A percentile compares a stretch with the other conserved stretches of the same genome.
Evolutionary conservation across 2,113 vertebrate species (phyloP).

Genomic region (Cnemophilus loriae): DNA sequence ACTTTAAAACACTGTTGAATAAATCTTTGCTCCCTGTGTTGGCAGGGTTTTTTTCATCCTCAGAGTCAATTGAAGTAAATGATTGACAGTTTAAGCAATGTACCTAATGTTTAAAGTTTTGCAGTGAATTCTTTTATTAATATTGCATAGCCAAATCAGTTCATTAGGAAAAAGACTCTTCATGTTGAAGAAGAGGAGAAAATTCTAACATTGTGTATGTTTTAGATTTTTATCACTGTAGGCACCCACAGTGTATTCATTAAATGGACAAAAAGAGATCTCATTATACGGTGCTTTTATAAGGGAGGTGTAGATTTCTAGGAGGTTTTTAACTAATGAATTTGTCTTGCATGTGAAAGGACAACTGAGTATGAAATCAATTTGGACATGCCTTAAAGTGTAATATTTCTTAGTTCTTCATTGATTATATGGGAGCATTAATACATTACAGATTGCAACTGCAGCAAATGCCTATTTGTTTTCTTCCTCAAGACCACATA

Average conservation of each 20-base stretch:
- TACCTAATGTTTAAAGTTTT: background rate
- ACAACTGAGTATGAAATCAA: constrained; percentile 63
- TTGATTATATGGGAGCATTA: constrained; percentile 58
- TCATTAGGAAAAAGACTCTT: background rate
- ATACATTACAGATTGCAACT: background rate
- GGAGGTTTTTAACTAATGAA: constrained; percentile 28
- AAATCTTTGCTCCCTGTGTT: background rate
- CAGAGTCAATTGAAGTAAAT: background rate
- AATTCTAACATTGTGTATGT: background rate
- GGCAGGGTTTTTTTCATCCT: background rate
- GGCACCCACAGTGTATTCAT: background rate
- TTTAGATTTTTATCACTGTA: background rate
- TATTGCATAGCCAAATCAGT: accelerated
- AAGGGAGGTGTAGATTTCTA: background rate
- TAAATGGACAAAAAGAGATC: background rate
- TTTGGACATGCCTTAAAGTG: constrained; percentile 56
- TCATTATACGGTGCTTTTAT: background rate
- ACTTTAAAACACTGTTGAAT: background rate
- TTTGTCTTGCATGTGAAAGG: constrained; percentile 57
- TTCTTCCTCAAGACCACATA: background rate
- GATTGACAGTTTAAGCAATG: background rate
- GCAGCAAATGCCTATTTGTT: constrained; percentile 31
- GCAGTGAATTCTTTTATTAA: background rate
- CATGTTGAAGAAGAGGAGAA: background rate
- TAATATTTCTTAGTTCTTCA: constrained; percentile 40